These are phyloP conservation scores for Rhagophthalmus giganteus DNA, from an alignment of 2,888 invertebrate species.

Conservation along the genomic window DNA sequence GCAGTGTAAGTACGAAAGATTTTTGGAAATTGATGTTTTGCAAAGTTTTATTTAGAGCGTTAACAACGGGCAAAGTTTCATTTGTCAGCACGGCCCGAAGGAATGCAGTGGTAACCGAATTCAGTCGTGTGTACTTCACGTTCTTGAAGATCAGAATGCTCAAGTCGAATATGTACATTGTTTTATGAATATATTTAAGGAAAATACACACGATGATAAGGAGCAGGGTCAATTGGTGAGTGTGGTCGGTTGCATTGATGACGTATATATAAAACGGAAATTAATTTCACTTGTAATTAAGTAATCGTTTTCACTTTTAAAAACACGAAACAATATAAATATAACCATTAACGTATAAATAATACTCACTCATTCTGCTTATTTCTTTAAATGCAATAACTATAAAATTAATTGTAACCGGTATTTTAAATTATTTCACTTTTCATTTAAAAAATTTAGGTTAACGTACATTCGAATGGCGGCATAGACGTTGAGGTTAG, in stretches of 20 bases:
- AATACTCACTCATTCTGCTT: no score
- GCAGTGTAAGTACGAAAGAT: constrained; percentile 61
- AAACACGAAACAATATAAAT: neutral
- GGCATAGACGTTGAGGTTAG: no score
- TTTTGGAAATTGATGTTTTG: no score
- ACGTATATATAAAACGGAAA: neutral
- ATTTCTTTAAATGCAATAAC: no score
- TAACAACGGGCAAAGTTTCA: constrained; percentile 53
- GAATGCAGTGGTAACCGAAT: constrained; percentile 67
- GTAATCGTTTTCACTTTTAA: no score
- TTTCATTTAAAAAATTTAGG: no score
- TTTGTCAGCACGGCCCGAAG: constrained; percentile 66
- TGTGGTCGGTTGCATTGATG: neutral
- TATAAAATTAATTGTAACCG: no score
- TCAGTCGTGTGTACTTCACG: constrained; percentile 63
- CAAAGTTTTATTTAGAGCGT: no score
- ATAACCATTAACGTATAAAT: no score
- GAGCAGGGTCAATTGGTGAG: constrained; percentile 41
- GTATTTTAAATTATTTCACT: no score
- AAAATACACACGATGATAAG: constrained; percentile 27
- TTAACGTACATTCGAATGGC: no score
- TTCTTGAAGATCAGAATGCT: constrained; percentile 48
- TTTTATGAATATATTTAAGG: constrained; percentile 46
- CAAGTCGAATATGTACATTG: constrained; percentile 50
- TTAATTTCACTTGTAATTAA: no score